phyloP scores from a whole-genome alignment of 2,888 invertebrate genomes.

The Trissolcus brochymenae region DNA sequence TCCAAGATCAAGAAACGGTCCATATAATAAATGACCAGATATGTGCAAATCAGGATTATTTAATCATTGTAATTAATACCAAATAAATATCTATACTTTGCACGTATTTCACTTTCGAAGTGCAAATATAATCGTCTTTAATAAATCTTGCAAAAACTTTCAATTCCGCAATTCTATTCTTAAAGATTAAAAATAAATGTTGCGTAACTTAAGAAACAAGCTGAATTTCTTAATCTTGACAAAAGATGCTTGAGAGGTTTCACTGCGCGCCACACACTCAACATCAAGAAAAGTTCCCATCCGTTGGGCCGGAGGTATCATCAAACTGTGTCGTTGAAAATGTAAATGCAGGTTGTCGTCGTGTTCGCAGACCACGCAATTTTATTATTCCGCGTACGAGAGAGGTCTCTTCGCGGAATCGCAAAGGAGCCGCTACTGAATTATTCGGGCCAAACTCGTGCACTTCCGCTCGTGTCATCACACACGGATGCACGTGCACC shows the following conservation, averaged over 20 bases:
- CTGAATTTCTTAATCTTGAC: too few species aligned
- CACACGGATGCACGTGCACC: conserved; percentile 50
- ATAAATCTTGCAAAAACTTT: too few species aligned
- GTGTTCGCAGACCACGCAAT: conserved; percentile 27
- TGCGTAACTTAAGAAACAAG: conserved; percentile 1
- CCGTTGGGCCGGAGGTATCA: conserved; percentile 15
- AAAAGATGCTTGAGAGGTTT: background rate
- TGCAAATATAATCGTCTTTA: too few species aligned
- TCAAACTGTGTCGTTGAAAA: conserved; percentile 43
- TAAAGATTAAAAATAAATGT: background rate
- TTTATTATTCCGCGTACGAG: conserved; percentile 42
- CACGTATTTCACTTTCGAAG: too few species aligned
- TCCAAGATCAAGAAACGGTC: too few species aligned
- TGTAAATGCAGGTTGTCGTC: conserved; percentile 26
- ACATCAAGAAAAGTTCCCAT: too few species aligned
- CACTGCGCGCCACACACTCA: too few species aligned
- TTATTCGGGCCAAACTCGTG: conserved; percentile 50
- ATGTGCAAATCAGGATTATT: too few species aligned
- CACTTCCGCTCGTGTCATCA: conserved; percentile 48
- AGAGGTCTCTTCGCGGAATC: conserved; percentile 23
- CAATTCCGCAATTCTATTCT: too few species aligned
- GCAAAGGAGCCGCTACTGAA: conserved; percentile 47
- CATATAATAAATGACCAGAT: too few species aligned
- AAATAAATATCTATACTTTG: too few species aligned
- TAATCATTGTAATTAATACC: too few species aligned